phyloP scores from a whole-genome alignment of 2,113 vertebrate species.

The Forbesichthys agassizii region DNA sequence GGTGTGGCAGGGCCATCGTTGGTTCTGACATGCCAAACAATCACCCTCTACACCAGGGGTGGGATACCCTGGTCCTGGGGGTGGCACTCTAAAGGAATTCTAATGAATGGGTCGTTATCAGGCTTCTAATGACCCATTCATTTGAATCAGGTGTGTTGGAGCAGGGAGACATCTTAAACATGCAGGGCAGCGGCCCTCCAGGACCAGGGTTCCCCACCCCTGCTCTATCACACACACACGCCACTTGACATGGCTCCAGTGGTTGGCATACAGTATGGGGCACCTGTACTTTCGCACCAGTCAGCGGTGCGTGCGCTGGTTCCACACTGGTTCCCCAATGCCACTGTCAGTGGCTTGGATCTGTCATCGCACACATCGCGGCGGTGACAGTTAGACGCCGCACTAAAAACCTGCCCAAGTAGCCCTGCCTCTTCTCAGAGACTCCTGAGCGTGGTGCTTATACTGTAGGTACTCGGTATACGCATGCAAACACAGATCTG shows the following conservation, averaged over 20 bases:
- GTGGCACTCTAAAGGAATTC: no score
- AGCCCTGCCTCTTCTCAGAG: background rate
- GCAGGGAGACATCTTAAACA: no score
- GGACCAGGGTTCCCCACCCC: no score
- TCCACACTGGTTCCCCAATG: conserved; percentile 32
- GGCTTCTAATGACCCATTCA: no score
- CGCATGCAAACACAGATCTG: conserved; percentile 13
- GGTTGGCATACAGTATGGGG: conserved; percentile 15
- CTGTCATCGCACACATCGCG: conserved; percentile 27
- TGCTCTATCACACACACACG: no score
- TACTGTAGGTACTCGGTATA: background rate
- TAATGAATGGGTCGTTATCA: no score
- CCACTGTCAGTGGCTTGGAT: conserved; percentile 1
- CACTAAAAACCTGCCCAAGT: conserved; percentile 9
- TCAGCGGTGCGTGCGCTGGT: conserved; percentile 9
- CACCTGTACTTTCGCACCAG: conserved; percentile 9
- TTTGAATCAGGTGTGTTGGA: no score
- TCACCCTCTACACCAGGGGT: background rate
- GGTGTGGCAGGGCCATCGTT: background rate
- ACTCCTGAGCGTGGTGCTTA: background rate
- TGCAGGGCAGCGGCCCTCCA: no score
- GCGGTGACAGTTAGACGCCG: conserved; percentile 7
- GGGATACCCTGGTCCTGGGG: no score
- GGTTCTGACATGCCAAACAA: conserved; percentile 11
- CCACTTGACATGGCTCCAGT: conserved; percentile 11